These are phyloP conservation scores for Callipepla californica DNA, from an alignment of 2,113 vertebrate species.

Conservation along the genomic window DNA sequence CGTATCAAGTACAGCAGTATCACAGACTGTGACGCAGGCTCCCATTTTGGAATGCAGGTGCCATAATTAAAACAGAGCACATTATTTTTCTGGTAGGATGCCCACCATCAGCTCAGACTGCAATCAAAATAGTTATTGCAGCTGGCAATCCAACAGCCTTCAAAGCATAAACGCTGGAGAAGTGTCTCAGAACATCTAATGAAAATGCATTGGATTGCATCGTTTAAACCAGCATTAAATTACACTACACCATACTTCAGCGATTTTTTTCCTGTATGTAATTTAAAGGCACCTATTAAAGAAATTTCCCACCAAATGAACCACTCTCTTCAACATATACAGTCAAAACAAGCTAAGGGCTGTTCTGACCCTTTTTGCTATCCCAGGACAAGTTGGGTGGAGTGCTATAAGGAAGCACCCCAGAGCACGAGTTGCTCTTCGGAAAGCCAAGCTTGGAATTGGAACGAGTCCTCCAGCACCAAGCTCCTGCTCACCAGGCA, in stretches of 20 bases:
- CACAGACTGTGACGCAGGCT: background rate
- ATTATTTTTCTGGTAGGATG: slow-evolving; percentile 65
- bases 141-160: slow-evolving; percentile 63
- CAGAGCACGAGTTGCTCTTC: background rate
- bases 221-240: slow-evolving; percentile 73
- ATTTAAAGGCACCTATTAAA: slow-evolving; percentile 60
- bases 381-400: background rate
- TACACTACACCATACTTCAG: slow-evolving; percentile 27
- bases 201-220: slow-evolving; percentile 62
- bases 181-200: slow-evolving; percentile 66
- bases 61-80: slow-evolving; percentile 63
- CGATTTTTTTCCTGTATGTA: slow-evolving; percentile 36
- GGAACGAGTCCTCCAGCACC: background rate
- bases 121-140: slow-evolving; percentile 70
- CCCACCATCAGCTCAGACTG: slow-evolving; percentile 61
- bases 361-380: background rate
- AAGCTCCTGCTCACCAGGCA: background rate
- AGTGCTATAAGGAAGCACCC: background rate
- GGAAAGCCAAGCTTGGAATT: background rate
- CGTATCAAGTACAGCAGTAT: background rate
- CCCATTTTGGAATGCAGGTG: slow-evolving; percentile 47
- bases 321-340: background rate
- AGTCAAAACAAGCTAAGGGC: background rate
- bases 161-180: slow-evolving; percentile 36
- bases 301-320: slow-evolving; percentile 28